Percentiles rank a stretch among this genome's conserved stretches.
These are phyloP conservation scores for Seriola quinqueradiata DNA, from an alignment of 2,113 vertebrate genomes.

Conservation along the genomic window DNA sequence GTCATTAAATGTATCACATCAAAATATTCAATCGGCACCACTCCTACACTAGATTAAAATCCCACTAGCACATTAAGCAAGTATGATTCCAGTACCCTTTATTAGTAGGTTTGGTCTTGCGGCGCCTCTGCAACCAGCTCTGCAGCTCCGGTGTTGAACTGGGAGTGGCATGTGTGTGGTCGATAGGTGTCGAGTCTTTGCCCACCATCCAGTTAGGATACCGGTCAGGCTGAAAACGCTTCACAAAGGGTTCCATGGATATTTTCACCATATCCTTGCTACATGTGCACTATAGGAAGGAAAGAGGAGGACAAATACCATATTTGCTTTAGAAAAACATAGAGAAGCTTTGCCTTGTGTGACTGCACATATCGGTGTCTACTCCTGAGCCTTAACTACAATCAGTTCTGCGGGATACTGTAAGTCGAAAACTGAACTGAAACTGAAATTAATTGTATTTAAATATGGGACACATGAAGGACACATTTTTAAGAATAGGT, in stretches of 20 bases:
- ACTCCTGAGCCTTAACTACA: not conserved
- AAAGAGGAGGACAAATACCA: not conserved
- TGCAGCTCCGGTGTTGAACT: constrained; percentile 92
- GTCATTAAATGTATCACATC: not conserved
- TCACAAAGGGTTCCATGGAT: constrained; percentile 98
- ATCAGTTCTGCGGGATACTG: not conserved
- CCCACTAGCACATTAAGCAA: not conserved
- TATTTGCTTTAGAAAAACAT: not conserved
- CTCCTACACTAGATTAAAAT: not conserved
- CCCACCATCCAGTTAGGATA: constrained; percentile 95
- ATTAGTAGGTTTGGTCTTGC: constrained; percentile 78
- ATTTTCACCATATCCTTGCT: constrained; percentile 98
- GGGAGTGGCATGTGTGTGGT: constrained; percentile 93
- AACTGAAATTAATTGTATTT: not conserved
- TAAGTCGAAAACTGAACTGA: not conserved
- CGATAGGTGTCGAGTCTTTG: constrained; percentile 91
- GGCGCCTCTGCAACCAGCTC: constrained; percentile 89
- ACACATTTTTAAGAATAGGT: not conserved
- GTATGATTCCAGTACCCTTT: constrained; percentile 81
- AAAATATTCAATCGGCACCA: not conserved
- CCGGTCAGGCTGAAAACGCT: constrained; percentile 95
- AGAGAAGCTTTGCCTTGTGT: not conserved
- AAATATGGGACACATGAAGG: not conserved
- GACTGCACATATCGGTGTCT: not conserved
- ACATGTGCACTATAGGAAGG: constrained; percentile 90